Base-by-base conservation (phyloP, 2,113 vertebrate species). In the Numenius arquata region DNA sequence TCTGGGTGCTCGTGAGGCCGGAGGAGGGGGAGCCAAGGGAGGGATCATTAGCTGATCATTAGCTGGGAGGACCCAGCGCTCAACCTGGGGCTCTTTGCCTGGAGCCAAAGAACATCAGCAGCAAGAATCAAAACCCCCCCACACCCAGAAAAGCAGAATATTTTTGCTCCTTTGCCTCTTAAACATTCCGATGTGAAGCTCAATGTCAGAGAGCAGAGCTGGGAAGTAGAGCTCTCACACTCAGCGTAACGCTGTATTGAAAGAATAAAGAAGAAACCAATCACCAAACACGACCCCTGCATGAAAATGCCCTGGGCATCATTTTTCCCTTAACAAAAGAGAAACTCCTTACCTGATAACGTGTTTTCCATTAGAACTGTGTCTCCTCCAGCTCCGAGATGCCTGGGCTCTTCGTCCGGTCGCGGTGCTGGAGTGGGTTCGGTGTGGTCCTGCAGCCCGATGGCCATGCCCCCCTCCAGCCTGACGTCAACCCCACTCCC, bases 381-480 rank as follows among this genome's bases (percentile, higher is more conserved):
- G 27, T 26, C 62, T 82, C 52, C 86, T 32, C 1, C 74, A 62
- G 94, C 91, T 38, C 41, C 0, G 79, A 7, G 65, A 4, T 59
- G 61, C 4, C 12, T 0, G 7, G 40, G 85, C 74, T 95, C 5
- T 32, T 27, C 15, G 3, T 40, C 84, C 47, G 58, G 50, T 41
- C 30, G 84, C 5, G 55, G 74, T 23, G 56, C 80, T 19, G 45
- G 84, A 34, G 76, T 41, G 48, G 56, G 80, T 43, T 85, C 38
- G 52, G 29, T 0, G 1, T 3, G 2, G 22, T 2, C 53, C 81
- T 48, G 8, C 83, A 83, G 76, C 65, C 67, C 11, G 0, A 48
- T 47, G 90, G 95, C 96, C 75, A 58, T 83, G 94, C 89, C 91
- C 89, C 92, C n/a, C 86, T 90, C 63, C 86, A 65, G 72, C 71